Percentiles rank a stretch among this genome's conserved stretches.
These are phyloP conservation scores for Fopius arisanus DNA, from an alignment of 1,140 invertebrate genomes.

Conservation along the genomic window DNA sequence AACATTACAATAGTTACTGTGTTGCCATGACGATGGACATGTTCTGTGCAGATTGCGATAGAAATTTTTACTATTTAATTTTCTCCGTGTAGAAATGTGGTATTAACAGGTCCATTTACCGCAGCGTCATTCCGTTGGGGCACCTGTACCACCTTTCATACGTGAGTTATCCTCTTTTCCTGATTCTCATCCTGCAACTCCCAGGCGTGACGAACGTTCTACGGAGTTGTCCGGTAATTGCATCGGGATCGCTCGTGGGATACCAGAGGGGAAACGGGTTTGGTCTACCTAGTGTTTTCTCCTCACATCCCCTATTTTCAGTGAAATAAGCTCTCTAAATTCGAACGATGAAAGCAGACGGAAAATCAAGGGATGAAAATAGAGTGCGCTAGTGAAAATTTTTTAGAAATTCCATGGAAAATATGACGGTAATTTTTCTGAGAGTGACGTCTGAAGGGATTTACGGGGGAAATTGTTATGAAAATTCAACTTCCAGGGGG, in stretches of 20 bases:
- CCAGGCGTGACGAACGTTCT: slow-evolving; percentile 43
- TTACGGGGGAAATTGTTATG: no score
- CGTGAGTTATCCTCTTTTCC: background rate
- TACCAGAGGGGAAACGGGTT: slow-evolving; percentile 39
- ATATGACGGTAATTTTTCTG: no score
- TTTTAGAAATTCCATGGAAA: no score
- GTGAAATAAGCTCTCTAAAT: slow-evolving; percentile 14
- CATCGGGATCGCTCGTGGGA: slow-evolving; percentile 46
- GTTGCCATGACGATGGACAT: no score
- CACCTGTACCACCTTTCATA: background rate
- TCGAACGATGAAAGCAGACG: background rate
- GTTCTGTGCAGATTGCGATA: no score
- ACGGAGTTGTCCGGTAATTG: slow-evolving; percentile 41
- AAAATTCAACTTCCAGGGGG: no score
- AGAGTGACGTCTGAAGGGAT: no score
- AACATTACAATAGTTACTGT: no score
- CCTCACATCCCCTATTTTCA: slow-evolving; percentile 24
- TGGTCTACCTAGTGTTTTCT: slow-evolving; percentile 39
- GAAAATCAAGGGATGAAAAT: background rate
- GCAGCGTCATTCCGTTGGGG: slow-evolving; percentile 10
- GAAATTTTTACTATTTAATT: slow-evolving; percentile 30
- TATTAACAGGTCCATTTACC: background rate
- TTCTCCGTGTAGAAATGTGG: background rate
- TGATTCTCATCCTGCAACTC: slow-evolving; percentile 16
- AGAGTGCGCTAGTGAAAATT: background rate